These are phyloP conservation scores for Cheumatopsyche charites DNA, from an alignment of 1,140 invertebrate genomes.

Conservation along the genomic window DNA sequence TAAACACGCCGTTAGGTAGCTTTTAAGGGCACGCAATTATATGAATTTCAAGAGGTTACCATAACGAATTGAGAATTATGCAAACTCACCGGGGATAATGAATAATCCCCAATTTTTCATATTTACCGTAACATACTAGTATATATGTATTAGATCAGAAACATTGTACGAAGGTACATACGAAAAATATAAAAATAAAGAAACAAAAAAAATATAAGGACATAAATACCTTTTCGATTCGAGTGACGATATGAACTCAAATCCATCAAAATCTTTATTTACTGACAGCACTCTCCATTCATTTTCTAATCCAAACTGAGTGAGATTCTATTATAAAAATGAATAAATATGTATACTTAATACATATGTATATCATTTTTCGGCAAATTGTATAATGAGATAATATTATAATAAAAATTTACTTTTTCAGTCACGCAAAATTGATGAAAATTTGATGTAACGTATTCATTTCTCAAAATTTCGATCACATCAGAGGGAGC, in stretches of 20 bases:
- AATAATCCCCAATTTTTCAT: slow-evolving; percentile 1
- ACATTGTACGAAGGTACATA: no score
- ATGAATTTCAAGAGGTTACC: no score
- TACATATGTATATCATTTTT: not conserved
- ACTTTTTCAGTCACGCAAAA: slow-evolving; percentile 74
- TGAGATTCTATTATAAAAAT: slow-evolving; percentile 61
- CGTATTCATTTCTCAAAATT: slow-evolving; percentile 64
- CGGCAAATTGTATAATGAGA: no score
- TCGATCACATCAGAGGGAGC: slow-evolving; percentile 64
- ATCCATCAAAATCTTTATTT: slow-evolving; percentile 70
- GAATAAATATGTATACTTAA: not conserved
- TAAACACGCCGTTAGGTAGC: no score
- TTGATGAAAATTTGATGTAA: slow-evolving; percentile 79
- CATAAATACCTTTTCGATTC: slow-evolving; percentile 64
- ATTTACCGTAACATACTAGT: not conserved
- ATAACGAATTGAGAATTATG: no score
- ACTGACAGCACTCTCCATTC: slow-evolving; percentile 74
- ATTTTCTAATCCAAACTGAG: slow-evolving; percentile 62
- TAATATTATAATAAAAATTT: slow-evolving; percentile 45
- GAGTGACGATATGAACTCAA: slow-evolving; percentile 72
- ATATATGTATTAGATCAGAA: not conserved
- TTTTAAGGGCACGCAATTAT: no score
- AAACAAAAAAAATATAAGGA: not conserved
- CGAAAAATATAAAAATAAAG: no score
- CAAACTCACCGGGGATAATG: no score